Conservation (phyloP, 2,797 vertebrate species). For the Chrysolophus pictus region DNA sequence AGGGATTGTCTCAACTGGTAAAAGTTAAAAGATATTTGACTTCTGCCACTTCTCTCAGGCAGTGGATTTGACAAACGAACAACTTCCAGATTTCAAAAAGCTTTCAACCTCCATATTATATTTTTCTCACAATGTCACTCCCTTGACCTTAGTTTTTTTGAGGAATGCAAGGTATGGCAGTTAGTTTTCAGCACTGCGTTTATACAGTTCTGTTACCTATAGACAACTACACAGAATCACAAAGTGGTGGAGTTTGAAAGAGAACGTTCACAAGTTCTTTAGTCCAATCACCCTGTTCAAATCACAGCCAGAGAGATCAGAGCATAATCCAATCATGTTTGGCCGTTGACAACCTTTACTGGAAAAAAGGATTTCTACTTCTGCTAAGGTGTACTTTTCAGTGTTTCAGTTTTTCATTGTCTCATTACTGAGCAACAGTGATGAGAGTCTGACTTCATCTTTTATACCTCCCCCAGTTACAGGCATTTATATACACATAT, state of each 20-base stretch:
- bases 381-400: not conserved
- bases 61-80: not conserved
- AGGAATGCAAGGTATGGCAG: not conserved
- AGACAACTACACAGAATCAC: not conserved
- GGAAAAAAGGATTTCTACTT: not conserved
- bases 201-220: not conserved
- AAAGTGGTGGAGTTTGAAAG: not conserved
- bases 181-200: not conserved
- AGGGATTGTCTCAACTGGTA: constrained; percentile 2
- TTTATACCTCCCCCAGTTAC: not conserved
- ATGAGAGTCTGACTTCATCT: not conserved
- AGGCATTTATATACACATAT: not conserved
- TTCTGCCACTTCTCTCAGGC: not conserved
- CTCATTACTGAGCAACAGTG: not conserved
- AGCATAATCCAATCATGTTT: not conserved
- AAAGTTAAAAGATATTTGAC: not conserved
- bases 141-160: not conserved
- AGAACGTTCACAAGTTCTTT: not conserved
- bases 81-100: not conserved
- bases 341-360: not conserved
- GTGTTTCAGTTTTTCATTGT: not conserved
- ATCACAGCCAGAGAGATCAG: not conserved
- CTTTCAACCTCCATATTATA: not conserved
- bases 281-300: not conserved
- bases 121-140: not conserved